Percentiles rank a stretch among this genome's conserved stretches.
Conservation (phyloP, 2,888 invertebrate genomes). For the Masnerella sp. region DNA sequence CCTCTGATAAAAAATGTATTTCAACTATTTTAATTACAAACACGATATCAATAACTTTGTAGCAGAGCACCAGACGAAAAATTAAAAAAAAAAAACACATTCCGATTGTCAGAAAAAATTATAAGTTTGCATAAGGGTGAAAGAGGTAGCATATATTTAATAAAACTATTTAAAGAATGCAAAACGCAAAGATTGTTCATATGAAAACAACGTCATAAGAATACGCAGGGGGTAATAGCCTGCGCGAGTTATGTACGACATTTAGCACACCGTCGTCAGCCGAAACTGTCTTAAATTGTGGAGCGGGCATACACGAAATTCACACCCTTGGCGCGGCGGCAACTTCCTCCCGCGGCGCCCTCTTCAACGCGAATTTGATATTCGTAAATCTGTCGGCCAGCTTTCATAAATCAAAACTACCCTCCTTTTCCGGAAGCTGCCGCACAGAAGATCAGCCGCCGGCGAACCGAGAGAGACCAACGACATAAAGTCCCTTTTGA, state of each 20-base stretch:
- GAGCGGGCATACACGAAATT: constrained; percentile 66
- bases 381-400: constrained; percentile 76
- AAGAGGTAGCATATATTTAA: too few species aligned
- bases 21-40: too few species aligned
- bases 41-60: too few species aligned
- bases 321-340: constrained; percentile 55
- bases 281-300: constrained; percentile 64
- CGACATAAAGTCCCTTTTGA: constrained; percentile 57
- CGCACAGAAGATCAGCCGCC: constrained; percentile 44
- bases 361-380: constrained; percentile 76
- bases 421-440: constrained; percentile 63
- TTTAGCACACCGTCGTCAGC: constrained; percentile 61
- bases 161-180: too few species aligned
- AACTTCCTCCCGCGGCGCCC: constrained; percentile 55
- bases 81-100: too few species aligned
- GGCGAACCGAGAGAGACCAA: constrained; percentile 51
- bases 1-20: too few species aligned
- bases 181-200: constrained; percentile 11
- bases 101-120: too few species aligned
- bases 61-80: too few species aligned
- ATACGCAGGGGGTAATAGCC: constrained; percentile 9
- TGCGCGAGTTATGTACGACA: constrained; percentile 56
- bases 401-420: constrained; percentile 76
- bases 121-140: too few species aligned
- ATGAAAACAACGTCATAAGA: constrained; percentile 35